Conservation (phyloP, 2,113 vertebrate species). For the Neotragus pygmaeus region DNA sequence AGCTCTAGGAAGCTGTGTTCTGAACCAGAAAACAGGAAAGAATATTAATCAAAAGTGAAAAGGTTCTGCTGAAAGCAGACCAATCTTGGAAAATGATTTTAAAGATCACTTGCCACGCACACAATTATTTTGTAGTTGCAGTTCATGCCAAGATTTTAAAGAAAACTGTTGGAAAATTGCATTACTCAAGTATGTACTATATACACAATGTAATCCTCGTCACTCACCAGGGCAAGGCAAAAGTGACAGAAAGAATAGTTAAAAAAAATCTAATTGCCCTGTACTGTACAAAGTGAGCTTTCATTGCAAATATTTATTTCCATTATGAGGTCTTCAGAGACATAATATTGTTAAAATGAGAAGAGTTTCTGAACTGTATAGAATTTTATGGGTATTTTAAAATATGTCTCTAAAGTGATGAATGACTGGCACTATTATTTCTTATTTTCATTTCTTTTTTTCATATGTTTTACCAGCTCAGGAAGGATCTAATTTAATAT, state of each 20-base stretch:
- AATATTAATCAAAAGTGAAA: constrained; percentile 74
- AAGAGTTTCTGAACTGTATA: not conserved
- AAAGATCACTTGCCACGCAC: constrained; percentile 59
- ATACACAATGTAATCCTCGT: not conserved
- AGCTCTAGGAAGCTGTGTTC: constrained; percentile 39
- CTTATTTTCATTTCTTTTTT: constrained; percentile 1
- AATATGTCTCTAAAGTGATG: constrained; percentile 18
- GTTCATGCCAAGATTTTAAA: constrained; percentile 46
- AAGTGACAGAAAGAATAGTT: not conserved
- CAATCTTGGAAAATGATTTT: constrained; percentile 65
- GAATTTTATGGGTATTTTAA: constrained; percentile 31
- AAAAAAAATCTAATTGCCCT: not conserved
- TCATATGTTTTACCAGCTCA: constrained; percentile 21
- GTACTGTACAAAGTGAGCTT: not conserved
- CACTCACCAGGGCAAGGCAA: not conserved
- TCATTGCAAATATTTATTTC: constrained; percentile 20
- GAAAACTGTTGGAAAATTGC: constrained; percentile 57
- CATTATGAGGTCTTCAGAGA: not conserved
- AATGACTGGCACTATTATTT: not conserved
- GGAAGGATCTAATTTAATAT: constrained; percentile 29
- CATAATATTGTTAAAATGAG: constrained; percentile 24
- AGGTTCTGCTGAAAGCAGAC: constrained; percentile 58
- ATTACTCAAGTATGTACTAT: not conserved
- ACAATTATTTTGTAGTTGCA: constrained; percentile 50
- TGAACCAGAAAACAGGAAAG: constrained; percentile 63